Evolutionary conservation across 2,797 vertebrate genomes (phyloP), one percentile per base, ranked within the genome.

Genomic region (Falco rusticolus): DNA sequence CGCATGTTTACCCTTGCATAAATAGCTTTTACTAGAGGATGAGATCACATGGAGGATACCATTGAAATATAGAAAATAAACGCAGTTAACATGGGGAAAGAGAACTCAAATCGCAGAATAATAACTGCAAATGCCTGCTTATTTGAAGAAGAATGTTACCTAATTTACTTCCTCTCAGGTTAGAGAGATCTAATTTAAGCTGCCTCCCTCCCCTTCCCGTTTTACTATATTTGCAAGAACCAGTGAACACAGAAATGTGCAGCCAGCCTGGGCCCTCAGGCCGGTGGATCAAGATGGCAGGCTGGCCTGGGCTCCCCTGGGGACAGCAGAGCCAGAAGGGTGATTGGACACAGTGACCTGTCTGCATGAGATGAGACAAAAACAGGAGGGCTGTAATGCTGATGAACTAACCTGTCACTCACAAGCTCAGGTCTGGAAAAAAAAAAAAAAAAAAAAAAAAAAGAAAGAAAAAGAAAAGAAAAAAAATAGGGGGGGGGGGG

Each of bases 351-450:
- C 91, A 64, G 97, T 97, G 97, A 98, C 98, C 98, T 90, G 77
- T 97, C 97, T 97, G 95, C 93, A 96, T 95, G 95, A 98, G 95
- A 98, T 95, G 96, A 97, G 96, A 97, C 90, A 96, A 97, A 97
- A 98, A 97, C 95, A 97, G 95, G 97, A 98, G 96, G 95, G 94
- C 97, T 98, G 97, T 97, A 98, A 98, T 97, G 95, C 97, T 97
- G 97, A 98, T 98, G 97, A 98, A 98, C 96, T 97, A 97, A 97
- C 97, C 97, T 98, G 98, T 98, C 98, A 98, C 89, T 98, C 97
- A 98, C 60, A 97, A 96, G 95, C 97, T 97, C 93, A 96, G 92
- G 94, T 97, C 92, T 91, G 80, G 51, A 26, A 10, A 29, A 16
- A 45, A 70, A 65, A 86, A 66, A 39, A 53, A 74, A 45, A 70